These are phyloP conservation scores for Ooceraea biroi DNA, from an alignment of 1,140 invertebrate species.

Conservation along the genomic window DNA sequence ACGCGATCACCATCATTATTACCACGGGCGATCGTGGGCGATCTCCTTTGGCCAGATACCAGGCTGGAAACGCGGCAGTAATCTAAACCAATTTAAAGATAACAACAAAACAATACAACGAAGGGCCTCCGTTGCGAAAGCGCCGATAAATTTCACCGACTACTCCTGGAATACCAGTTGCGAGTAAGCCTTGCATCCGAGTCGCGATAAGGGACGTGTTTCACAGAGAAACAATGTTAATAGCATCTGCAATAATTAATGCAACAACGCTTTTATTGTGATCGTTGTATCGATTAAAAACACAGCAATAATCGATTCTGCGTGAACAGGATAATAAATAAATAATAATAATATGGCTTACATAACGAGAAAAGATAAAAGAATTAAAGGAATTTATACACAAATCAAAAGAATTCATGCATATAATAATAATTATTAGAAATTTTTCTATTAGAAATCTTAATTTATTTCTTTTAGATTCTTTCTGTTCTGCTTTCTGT, in stretches of 20 bases:
- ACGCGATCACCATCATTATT: slow-evolving; percentile 41
- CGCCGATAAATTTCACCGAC: slow-evolving; percentile 60
- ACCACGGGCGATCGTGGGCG: neutral
- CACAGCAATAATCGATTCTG: neutral
- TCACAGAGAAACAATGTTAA: slow-evolving; percentile 27
- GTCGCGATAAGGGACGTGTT: slow-evolving; percentile 49
- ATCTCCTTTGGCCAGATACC: slow-evolving; percentile 22
- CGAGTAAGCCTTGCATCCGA: neutral
- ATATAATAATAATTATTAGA: neutral
- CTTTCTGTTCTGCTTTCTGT: no score
- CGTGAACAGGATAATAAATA: neutral
- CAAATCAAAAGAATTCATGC: neutral
- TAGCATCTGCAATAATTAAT: neutral
- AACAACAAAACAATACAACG: slow-evolving; percentile 64
- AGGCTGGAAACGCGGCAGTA: slow-evolving; percentile 44
- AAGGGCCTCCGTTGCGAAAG: neutral
- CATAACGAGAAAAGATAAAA: neutral
- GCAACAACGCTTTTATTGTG: neutral
- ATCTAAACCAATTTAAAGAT: slow-evolving; percentile 64
- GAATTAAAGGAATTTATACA: neutral
- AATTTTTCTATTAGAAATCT: neutral
- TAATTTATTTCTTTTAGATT: neutral
- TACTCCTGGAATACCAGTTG: neutral
- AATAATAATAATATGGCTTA: neutral
- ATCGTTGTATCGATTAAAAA: neutral